A percentile compares a stretch with the other conserved stretches of the same genome.
These are phyloP conservation scores for Achlya flavicornis DNA, from an alignment of 2,888 invertebrate species.

Conservation along the genomic window DNA sequence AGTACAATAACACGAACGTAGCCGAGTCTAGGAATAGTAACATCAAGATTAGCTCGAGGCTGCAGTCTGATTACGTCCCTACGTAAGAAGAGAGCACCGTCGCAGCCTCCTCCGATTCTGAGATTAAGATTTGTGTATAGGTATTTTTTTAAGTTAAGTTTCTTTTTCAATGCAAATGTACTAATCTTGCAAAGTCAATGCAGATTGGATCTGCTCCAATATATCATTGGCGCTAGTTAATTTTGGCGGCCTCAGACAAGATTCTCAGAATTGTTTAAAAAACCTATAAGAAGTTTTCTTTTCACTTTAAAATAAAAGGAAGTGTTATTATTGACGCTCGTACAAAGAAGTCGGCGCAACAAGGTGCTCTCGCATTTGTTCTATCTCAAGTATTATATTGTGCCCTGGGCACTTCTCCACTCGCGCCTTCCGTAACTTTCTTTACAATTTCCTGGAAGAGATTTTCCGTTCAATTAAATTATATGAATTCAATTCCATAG, in stretches of 20 bases:
- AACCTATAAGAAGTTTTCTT: conserved; percentile 35
- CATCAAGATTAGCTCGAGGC: conserved; percentile 78
- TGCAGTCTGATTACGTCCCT: conserved; percentile 74
- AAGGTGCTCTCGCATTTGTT: conserved; percentile 68
- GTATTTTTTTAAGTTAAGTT: conserved; percentile 35
- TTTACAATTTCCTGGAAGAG: conserved; percentile 65
- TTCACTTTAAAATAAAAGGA: conserved; percentile 47
- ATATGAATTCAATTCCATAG: conserved; percentile 67
- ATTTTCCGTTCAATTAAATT: conserved; percentile 74
- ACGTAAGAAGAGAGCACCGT: conserved; percentile 63
- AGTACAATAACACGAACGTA: conserved; percentile 66
- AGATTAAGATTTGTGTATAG: conserved; percentile 59
- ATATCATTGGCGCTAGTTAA: conserved; percentile 28
- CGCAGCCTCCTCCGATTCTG: conserved; percentile 58
- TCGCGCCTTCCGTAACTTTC: conserved; percentile 65
- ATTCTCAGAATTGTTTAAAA: conserved; percentile 14
- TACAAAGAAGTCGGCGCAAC: conserved; percentile 60
- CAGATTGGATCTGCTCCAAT: conserved; percentile 30
- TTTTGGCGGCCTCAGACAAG: conserved; percentile 17
- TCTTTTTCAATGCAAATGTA: conserved; percentile 25
- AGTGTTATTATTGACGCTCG: conserved; percentile 63
- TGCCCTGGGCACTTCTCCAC: conserved; percentile 63
- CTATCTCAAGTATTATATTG: conserved; percentile 69
- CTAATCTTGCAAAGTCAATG: conserved; percentile 38
- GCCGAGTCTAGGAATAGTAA: conserved; percentile 60